phyloP scores from a whole-genome alignment of 2,113 vertebrate genomes.

The Odobenus rosmarus region DNA sequence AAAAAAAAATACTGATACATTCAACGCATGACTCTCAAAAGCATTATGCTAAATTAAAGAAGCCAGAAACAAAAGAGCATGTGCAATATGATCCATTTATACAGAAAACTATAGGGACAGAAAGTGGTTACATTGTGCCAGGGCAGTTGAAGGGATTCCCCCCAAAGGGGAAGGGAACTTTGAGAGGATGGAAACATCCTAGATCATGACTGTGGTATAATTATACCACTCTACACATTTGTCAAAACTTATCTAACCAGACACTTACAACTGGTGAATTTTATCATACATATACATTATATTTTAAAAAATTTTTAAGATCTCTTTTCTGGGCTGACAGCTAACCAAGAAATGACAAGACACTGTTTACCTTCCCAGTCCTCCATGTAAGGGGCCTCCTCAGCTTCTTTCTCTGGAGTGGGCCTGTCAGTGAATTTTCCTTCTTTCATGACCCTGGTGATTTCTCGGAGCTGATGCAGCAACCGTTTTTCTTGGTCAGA shows the following conservation, averaged over 20 bases:
- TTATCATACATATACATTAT: background rate
- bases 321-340: background rate
- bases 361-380: conserved; percentile 90
- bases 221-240: background rate
- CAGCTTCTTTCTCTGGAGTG: conserved; percentile 89
- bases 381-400: conserved; percentile 92
- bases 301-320: background rate
- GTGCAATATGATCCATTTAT: background rate
- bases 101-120: background rate
- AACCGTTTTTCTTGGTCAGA: conserved; percentile 93
- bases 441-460: conserved; percentile 97
- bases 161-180: background rate
- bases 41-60: background rate
- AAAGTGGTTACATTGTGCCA: background rate
- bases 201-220: background rate
- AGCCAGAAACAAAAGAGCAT: background rate
- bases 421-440: conserved; percentile 91
- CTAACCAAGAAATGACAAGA: conserved; percentile 27
- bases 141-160: background rate
- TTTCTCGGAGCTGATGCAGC: conserved; percentile 94
- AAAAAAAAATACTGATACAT: background rate
- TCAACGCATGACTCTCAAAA: conserved; percentile 9
- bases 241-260: background rate
- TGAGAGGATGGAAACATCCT: background rate
- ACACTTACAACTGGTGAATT: conserved; percentile 5